Evolutionary conservation across 2,113 vertebrate species (phyloP).

Genomic region (Apaloderma vittatum): DNA sequence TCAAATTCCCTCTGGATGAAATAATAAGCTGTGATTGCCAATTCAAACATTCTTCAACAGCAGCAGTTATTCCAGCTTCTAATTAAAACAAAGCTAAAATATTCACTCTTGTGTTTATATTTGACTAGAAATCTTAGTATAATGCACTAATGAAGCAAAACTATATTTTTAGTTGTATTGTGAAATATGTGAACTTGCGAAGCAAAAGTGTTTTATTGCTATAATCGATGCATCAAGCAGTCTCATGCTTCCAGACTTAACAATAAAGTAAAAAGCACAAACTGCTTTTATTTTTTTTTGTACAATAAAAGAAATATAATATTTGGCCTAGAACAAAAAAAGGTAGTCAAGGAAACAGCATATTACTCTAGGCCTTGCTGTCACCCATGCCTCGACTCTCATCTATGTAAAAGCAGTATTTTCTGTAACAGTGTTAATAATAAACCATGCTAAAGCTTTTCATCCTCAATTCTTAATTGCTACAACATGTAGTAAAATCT

Average conservation of each 20-base stretch:
- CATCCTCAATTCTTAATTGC: not conserved
- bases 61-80: conserved; percentile 40
- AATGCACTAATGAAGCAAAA: not conserved
- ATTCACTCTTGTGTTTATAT: not conserved
- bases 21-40: conserved; percentile 56
- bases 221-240: not conserved
- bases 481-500: not conserved
- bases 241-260: not conserved
- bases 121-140: not conserved
- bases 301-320: not conserved
- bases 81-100: conserved; percentile 56
- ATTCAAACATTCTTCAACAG: conserved; percentile 59
- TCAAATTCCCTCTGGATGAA: conserved; percentile 53
- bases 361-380: not conserved
- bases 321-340: not conserved
- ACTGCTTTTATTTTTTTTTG: not conserved
- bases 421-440: not conserved
- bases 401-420: not conserved
- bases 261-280: not conserved
- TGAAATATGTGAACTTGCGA: not conserved
- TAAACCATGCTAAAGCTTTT: not conserved
- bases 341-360: not conserved
- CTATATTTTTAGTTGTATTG: not conserved
- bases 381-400: not conserved
- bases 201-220: not conserved